A percentile compares a stretch with the other conserved stretches of the same genome.
Conservation (phyloP, 2,888 invertebrate genomes). For the Hydraecia micacea region DNA sequence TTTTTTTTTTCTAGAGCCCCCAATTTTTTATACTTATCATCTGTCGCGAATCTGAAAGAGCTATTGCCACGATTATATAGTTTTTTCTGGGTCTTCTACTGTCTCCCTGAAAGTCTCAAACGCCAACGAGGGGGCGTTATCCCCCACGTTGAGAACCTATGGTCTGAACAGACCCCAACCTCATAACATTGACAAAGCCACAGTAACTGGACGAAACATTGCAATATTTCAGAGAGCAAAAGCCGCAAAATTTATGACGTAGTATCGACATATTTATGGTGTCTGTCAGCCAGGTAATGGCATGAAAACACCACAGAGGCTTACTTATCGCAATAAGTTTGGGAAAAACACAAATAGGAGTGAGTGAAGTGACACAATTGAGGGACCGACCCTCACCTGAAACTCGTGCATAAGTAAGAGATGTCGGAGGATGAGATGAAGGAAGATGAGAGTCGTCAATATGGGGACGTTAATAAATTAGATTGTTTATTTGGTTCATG, state of each 20-base stretch:
- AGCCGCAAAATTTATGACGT: conserved; percentile 81
- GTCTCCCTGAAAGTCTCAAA: background rate
- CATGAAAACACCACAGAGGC: conserved; percentile 87
- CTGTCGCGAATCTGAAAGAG: background rate
- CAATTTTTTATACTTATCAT: background rate
- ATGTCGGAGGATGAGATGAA: conserved; percentile 48
- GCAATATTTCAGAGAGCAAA: conserved; percentile 73
- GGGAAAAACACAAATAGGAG: conserved; percentile 82
- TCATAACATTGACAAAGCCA: conserved; percentile 45
- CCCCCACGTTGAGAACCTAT: background rate
- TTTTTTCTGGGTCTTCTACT: background rate
- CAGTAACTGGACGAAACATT: conserved; percentile 67
- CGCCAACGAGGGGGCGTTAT: background rate
- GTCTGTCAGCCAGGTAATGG: conserved; percentile 89
- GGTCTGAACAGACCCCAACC: conserved; percentile 9
- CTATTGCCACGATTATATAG: background rate
- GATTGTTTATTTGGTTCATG: conserved; percentile 64
- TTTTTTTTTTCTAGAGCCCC: background rate
- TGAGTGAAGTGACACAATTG: conserved; percentile 75
- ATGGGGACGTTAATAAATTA: conserved; percentile 75
- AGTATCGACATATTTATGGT: conserved; percentile 87
- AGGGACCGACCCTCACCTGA: conserved; percentile 73
- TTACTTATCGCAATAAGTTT: conserved; percentile 79
- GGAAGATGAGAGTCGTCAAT: conserved; percentile 76
- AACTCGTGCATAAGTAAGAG: conserved; percentile 81